These are phyloP conservation scores for Brachionichthys hirsutus DNA, from an alignment of 2,113 vertebrate genomes.

Conservation along the genomic window DNA sequence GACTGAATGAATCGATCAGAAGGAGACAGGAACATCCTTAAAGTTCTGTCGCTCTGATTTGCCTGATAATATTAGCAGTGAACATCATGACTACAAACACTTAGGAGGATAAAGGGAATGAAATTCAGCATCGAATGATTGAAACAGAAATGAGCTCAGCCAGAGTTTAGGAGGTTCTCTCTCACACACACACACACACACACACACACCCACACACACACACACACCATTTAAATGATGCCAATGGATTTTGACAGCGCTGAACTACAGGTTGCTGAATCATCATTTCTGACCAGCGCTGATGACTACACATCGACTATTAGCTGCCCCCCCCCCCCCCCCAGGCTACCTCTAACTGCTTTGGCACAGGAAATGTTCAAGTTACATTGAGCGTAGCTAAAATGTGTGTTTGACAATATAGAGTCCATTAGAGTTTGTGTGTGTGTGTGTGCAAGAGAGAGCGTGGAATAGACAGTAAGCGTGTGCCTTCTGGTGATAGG, in stretches of 20 bases:
- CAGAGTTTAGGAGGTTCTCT: background rate
- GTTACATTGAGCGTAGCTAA: conserved; percentile 47
- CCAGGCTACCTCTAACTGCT: conserved; percentile 55
- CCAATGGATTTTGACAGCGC: conserved; percentile 46
- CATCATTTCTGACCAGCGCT: conserved; percentile 49
- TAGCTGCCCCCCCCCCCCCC: conserved; percentile 43
- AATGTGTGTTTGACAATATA: conserved; percentile 47
- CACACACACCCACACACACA: too few species aligned
- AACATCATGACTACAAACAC: background rate
- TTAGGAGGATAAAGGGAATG: background rate
- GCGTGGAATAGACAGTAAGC: background rate
- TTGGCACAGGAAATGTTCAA: conserved; percentile 45
- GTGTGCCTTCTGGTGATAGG: background rate
- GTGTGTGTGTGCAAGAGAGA: background rate
- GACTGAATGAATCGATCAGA: too few species aligned
- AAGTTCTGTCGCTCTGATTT: too few species aligned
- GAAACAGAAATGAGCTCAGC: conserved; percentile 4
- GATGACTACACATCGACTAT: conserved; percentile 55
- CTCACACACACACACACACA: too few species aligned
- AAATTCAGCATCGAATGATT: background rate
- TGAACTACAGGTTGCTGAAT: conserved; percentile 63
- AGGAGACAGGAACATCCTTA: too few species aligned
- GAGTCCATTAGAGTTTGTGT: conserved; percentile 41
- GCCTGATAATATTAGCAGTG: background rate
- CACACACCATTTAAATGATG: conserved; percentile 37